These are phyloP conservation scores for Drosophila macrospina DNA, from an alignment of 2,888 invertebrate genomes.

Conservation along the genomic window DNA sequence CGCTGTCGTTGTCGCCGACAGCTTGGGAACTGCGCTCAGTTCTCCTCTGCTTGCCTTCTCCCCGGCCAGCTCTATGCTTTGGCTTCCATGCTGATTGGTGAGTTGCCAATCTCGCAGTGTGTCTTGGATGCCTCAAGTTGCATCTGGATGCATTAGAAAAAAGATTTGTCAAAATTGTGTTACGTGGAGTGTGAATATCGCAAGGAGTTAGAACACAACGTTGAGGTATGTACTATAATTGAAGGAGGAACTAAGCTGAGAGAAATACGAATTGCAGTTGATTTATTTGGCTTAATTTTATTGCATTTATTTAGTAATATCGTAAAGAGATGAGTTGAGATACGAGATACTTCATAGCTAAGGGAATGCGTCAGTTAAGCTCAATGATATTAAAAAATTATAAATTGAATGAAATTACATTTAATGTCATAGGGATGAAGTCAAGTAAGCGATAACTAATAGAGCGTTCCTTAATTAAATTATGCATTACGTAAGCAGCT, in stretches of 20 bases:
- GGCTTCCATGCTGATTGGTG: neutral
- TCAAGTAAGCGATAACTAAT: no score
- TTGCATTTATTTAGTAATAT: no score
- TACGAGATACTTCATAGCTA: no score
- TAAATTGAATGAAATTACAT: no score
- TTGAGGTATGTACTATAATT: neutral
- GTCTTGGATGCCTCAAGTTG: neutral
- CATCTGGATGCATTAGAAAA: neutral
- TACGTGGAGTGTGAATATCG: neutral
- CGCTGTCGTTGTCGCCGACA: conserved; percentile 23
- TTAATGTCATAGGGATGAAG: no score
- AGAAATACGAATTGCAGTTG: no score
- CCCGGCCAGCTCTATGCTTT: neutral
- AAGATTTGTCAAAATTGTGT: neutral
- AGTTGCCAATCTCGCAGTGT: neutral
- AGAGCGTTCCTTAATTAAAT: no score
- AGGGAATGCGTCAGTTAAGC: no score
- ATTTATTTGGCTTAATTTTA: no score
- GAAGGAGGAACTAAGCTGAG: neutral
- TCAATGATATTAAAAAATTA: no score
- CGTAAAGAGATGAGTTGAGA: no score
- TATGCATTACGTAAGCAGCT: neutral
- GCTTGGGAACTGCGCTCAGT: conserved; percentile 15
- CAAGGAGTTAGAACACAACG: neutral
- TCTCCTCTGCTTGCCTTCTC: neutral